Conservation (phyloP, 2,797 vertebrate genomes). For the Phylloscopus collybita region DNA sequence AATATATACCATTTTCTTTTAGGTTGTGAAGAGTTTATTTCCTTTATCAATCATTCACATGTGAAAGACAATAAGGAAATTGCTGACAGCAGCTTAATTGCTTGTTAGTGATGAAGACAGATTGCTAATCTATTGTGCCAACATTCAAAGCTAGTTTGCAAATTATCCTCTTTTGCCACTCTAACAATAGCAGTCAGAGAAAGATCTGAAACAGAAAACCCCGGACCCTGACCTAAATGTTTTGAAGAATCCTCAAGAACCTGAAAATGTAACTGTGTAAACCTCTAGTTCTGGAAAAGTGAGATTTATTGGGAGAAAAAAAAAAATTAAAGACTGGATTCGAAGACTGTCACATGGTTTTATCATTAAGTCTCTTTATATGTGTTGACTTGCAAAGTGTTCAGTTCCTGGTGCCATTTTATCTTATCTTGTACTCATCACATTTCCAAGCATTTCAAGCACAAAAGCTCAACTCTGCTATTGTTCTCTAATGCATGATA, state of each 20-base stretch:
- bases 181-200: neutral
- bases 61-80: neutral
- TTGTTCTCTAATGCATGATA: neutral
- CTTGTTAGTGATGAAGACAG: neutral
- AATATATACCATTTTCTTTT: neutral
- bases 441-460: neutral
- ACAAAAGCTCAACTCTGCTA: neutral
- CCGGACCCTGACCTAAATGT: neutral
- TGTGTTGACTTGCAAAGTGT: neutral
- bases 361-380: neutral
- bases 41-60: neutral
- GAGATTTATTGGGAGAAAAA: neutral
- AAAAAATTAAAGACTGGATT: neutral
- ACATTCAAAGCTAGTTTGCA: neutral
- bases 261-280: neutral
- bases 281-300: neutral
- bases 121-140: neutral
- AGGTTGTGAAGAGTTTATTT: neutral
- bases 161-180: neutral
- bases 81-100: neutral
- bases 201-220: neutral
- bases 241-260: neutral
- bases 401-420: neutral
- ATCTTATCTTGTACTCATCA: neutral
- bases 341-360: fast-evolving